phyloP scores from a whole-genome alignment of 2,113 vertebrate species.

The Spea bombifrons region DNA sequence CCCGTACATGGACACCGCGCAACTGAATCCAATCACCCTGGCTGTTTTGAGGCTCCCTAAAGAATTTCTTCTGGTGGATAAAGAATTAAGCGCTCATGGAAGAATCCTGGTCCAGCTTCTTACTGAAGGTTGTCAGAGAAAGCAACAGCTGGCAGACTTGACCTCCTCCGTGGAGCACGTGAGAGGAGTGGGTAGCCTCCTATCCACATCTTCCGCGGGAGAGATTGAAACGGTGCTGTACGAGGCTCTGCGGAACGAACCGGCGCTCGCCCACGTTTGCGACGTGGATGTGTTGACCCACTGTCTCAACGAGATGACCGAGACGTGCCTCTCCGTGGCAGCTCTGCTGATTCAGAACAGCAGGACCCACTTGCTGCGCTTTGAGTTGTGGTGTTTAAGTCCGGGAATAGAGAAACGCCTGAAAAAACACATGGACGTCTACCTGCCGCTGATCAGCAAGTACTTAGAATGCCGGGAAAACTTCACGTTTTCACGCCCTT shows the following conservation, averaged over 20 bases:
- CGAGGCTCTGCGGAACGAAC: slow-evolving; percentile 66
- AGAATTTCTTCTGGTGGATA: slow-evolving; percentile 58
- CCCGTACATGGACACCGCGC: slow-evolving; percentile 64
- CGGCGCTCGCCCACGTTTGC: slow-evolving; percentile 63
- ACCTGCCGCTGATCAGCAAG: slow-evolving; percentile 68
- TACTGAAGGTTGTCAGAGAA: slow-evolving; percentile 55
- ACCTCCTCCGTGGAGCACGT: slow-evolving; percentile 70
- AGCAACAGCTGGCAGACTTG: slow-evolving; percentile 50
- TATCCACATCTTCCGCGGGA: slow-evolving; percentile 66
- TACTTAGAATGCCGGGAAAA: slow-evolving; percentile 67
- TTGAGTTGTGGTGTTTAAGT: slow-evolving; percentile 83
- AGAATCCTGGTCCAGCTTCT: slow-evolving; percentile 73
- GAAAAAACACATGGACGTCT: slow-evolving; percentile 53
- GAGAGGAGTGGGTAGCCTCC: slow-evolving; percentile 68
- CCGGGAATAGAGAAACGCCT: slow-evolving; percentile 55
- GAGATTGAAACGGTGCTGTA: slow-evolving; percentile 73
- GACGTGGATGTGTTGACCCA: slow-evolving; percentile 66
- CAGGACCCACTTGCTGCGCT: slow-evolving; percentile 75
- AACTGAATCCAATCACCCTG: slow-evolving; percentile 70
- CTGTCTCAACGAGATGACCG: slow-evolving; percentile 66
- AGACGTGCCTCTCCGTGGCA: slow-evolving; percentile 57
- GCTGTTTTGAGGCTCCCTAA: slow-evolving; percentile 75
- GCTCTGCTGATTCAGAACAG: slow-evolving; percentile 71
- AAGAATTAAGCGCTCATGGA: slow-evolving; percentile 72
- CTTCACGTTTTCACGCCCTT: slow-evolving; percentile 52